phyloP scores from a whole-genome alignment of 1,140 invertebrate species.

The Callitettix versicolor region DNA sequence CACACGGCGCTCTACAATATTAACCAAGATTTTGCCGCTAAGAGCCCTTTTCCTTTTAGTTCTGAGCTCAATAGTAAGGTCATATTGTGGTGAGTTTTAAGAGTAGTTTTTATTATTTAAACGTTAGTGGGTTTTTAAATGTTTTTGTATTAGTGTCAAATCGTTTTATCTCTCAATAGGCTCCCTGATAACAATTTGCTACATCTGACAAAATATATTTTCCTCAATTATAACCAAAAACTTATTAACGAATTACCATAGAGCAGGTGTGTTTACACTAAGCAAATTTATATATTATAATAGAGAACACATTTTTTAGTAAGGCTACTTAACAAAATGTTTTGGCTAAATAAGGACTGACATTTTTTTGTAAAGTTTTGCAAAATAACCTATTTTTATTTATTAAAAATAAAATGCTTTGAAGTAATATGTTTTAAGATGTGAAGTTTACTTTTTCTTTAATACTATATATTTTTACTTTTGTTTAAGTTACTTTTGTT shows the following conservation, averaged over 20 bases:
- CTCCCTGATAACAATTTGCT: background rate
- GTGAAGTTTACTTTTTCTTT: too few species aligned
- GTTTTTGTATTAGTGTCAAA: background rate
- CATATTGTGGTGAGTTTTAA: slow-evolving; percentile 22
- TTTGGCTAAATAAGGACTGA: background rate
- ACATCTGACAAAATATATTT: background rate
- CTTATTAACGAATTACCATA: background rate
- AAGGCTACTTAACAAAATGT: too few species aligned
- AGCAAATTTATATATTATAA: too few species aligned
- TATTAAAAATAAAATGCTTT: background rate
- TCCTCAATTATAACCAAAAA: background rate
- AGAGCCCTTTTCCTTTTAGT: slow-evolving; percentile 23
- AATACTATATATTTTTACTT: too few species aligned
- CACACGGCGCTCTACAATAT: too few species aligned
- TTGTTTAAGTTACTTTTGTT: too few species aligned
- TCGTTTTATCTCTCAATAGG: background rate
- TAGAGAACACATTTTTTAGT: too few species aligned
- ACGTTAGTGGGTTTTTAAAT: background rate
- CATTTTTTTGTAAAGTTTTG: background rate
- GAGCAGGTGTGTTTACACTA: too few species aligned
- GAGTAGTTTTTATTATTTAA: background rate
- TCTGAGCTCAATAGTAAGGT: slow-evolving; percentile 21
- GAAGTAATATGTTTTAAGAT: too few species aligned
- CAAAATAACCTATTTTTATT: background rate
- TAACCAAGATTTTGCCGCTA: background rate